Evolutionary conservation across 2,797 vertebrate genomes (phyloP).

Genomic region (Helostoma temminkii): DNA sequence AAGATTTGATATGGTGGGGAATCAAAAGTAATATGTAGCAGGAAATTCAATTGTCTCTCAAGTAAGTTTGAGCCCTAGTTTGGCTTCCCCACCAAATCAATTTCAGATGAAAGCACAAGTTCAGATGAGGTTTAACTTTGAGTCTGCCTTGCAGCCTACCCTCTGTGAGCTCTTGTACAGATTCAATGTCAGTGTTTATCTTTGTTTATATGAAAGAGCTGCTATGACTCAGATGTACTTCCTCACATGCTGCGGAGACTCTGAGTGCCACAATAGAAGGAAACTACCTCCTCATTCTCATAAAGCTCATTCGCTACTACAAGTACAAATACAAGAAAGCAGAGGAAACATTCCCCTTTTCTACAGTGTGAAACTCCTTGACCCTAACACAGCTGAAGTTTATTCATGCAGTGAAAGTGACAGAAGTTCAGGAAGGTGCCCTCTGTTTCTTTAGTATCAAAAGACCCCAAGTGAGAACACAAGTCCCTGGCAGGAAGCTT

Average conservation of each 20-base stretch:
- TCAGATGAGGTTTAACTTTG: slow-evolving; percentile 75
- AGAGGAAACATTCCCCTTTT: slow-evolving; percentile 60
- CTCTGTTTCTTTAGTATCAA: slow-evolving; percentile 49
- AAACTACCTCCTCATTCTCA: slow-evolving; percentile 66
- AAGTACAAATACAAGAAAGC: slow-evolving; percentile 44
- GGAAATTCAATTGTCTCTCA: slow-evolving; percentile 88
- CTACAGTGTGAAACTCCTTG: slow-evolving; percentile 59
- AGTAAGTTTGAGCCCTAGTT: slow-evolving; percentile 81
- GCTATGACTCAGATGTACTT: slow-evolving; percentile 68
- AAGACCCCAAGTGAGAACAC: slow-evolving; percentile 58
- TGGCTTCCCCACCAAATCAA: slow-evolving; percentile 82
- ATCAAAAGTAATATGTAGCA: slow-evolving; percentile 88
- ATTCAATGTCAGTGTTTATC: slow-evolving; percentile 53
- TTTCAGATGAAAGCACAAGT: slow-evolving; percentile 76
- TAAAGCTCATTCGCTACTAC: slow-evolving; percentile 52
- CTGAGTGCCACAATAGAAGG: slow-evolving; percentile 71
- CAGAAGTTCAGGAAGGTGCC: slow-evolving; percentile 65
- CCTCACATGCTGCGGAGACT: slow-evolving; percentile 51
- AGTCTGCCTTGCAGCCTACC: slow-evolving; percentile 46
- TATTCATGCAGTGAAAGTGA: slow-evolving; percentile 72
- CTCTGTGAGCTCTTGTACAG: slow-evolving; percentile 27
- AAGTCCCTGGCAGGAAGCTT: slow-evolving; percentile 66
- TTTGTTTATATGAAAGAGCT: slow-evolving; percentile 61
- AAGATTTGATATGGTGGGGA: slow-evolving; percentile 88
- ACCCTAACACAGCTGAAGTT: slow-evolving; percentile 62